Evolutionary conservation across 1,140 invertebrate genomes (phyloP), one percentile per base, ranked within the genome.

Genomic region (Ganaspis sp.): DNA sequence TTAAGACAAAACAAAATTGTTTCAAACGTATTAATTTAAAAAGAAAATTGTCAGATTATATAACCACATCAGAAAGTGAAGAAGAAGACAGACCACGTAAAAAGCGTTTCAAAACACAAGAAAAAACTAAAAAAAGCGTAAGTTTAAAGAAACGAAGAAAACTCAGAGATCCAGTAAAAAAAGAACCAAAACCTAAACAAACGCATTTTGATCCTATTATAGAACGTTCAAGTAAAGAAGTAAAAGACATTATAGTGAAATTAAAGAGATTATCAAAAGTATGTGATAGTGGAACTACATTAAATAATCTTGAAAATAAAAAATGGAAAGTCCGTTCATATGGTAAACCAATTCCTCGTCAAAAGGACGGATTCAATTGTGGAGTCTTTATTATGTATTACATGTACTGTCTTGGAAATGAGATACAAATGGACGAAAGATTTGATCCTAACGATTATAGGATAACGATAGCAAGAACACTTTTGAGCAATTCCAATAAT

Each of bases 321-420:
- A 12, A 54, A 23, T 21, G 53, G 17, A 54, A 54, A 23, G 0
- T 21, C 8, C 0, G 6, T 4, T 19, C 21, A 0, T 54, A 23
- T 11, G 9, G 12, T 0, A 9, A 54, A 23, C 0, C 53, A 1
- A 21, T 8, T 1, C 53, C 53, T 2, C 49, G 37, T 26, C 49
- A 73, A 73, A 34, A 3, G 12, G 49, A 73, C 15, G 9, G 15
- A 4, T 64, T 54, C 9, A 64, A 73, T 19, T 73, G 72, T 58
- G 72, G 72, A 5, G 53, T 37, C 0, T 73, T 58, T 58, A 15
- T 73, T 0, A 54, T 58, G 29, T 38, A 58, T 17, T 73, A 58
- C n/a, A 73, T 73, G 72, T 19, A 58, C 1, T 73, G 29, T 54
- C 1, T 58, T 4, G 49, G n/a, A 9, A 6, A 21, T 34, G 19